phyloP scores from a whole-genome alignment of 64 coral and sea anemone genomes.

The Cladopsammia gracilis region DNA sequence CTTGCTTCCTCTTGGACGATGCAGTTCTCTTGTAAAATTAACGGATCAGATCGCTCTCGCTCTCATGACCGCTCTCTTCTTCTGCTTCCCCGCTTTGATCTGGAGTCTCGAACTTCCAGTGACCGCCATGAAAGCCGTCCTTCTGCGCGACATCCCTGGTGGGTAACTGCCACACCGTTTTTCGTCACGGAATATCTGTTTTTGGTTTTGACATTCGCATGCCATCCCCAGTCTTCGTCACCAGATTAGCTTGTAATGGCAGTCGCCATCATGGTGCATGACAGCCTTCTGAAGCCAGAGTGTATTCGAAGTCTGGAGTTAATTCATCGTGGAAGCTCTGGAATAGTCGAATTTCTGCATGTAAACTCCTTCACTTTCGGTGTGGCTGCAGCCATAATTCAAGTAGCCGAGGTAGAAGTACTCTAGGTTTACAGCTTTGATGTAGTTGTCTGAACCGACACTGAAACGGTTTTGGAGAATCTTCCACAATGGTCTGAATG shows the following conservation, averaged over 20 bases:
- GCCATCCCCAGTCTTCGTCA: constrained; percentile 13
- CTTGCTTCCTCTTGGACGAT: too few species aligned
- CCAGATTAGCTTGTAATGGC: constrained; percentile 12
- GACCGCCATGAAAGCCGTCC: background rate
- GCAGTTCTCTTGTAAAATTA: too few species aligned
- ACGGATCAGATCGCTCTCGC: too few species aligned
- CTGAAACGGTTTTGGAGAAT: constrained; percentile 36
- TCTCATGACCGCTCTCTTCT: too few species aligned
- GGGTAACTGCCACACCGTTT: background rate
- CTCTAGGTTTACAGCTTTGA: constrained; percentile 51
- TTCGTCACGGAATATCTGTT: background rate
- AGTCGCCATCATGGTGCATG: background rate
- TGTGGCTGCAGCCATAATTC: constrained; percentile 52
- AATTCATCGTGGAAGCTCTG: background rate
- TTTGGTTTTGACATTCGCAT: background rate
- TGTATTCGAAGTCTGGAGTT: constrained; percentile 3
- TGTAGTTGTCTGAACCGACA: background rate
- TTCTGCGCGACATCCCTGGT: background rate
- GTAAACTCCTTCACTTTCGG: background rate
- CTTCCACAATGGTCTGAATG: constrained; percentile 44
- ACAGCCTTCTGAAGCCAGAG: constrained; percentile 16
- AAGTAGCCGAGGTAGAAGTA: constrained; percentile 46
- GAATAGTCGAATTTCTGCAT: constrained; percentile 50
- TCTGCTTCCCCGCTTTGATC: too few species aligned
- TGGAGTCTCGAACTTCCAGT: too few species aligned